Conservation (phyloP, 2,113 vertebrate genomes). For the Antennarius striatus region DNA sequence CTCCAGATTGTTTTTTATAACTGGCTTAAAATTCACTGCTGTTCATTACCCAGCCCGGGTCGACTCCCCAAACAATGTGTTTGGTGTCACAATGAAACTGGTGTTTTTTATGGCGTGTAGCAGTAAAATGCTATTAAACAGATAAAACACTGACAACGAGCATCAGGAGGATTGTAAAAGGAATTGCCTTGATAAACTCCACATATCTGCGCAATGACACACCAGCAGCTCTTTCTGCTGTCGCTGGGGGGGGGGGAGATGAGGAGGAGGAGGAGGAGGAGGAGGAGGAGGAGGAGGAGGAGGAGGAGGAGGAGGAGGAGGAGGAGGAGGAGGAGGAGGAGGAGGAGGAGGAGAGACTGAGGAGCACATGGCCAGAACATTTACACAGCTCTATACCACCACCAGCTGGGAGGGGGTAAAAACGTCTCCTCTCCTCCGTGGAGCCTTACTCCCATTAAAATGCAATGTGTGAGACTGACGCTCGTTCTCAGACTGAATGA, state of each 20-base stretch:
- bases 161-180: slow-evolving; percentile 76
- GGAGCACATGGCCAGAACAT: slow-evolving; percentile 30
- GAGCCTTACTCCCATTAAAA: too few species aligned
- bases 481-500: too few species aligned
- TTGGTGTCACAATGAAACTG: slow-evolving; percentile 78
- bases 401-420: slow-evolving; percentile 46
- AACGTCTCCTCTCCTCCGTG: not conserved
- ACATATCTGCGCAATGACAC: slow-evolving; percentile 69
- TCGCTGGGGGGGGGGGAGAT: slow-evolving; percentile 25
- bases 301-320: slow-evolving; percentile 13
- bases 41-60: slow-evolving; percentile 78
- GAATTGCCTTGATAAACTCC: slow-evolving; percentile 81
- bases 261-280: slow-evolving; percentile 1
- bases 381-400: slow-evolving; percentile 47
- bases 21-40: slow-evolving; percentile 69
- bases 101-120: slow-evolving; percentile 69
- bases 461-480: too few species aligned
- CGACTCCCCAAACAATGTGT: slow-evolving; percentile 78
- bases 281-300: not conserved
- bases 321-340: slow-evolving; percentile 4
- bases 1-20: slow-evolving; percentile 25
- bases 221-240: slow-evolving; percentile 41
- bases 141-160: slow-evolving; percentile 76
- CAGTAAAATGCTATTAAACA: slow-evolving; percentile 77
- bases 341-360: not conserved